A percentile compares a stretch with the other conserved stretches of the same genome.
phyloP scores from a whole-genome alignment of 2,797 vertebrate genomes.

The Chelon labrosus region DNA sequence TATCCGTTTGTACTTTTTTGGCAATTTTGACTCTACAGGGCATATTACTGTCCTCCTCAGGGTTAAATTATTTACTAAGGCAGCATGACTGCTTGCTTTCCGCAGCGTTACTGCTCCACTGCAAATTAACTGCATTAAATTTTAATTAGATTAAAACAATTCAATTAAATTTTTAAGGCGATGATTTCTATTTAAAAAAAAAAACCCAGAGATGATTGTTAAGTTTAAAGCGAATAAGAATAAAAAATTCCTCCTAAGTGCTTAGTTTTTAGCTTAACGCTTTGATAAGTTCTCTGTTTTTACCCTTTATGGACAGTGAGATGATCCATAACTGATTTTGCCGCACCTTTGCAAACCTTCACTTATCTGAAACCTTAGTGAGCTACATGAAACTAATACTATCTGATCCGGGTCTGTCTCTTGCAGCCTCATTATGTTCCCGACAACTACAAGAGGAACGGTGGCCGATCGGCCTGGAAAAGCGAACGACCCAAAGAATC shows the following conservation, averaged over 20 bases:
- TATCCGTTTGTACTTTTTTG: neutral
- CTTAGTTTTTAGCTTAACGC: neutral
- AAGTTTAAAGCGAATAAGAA: neutral
- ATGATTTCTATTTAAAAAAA: neutral
- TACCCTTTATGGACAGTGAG: neutral
- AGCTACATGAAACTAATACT: neutral
- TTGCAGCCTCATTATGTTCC: slow-evolving; percentile 97
- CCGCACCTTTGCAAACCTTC: neutral
- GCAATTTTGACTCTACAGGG: no score
- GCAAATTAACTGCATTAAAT: no score
- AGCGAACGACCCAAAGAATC: slow-evolving; percentile 90
- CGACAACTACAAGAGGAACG: slow-evolving; percentile 98
- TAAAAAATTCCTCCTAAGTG: neutral
- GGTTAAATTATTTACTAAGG: no score
- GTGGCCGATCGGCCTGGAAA: slow-evolving; percentile 97
- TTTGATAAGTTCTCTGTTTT: neutral
- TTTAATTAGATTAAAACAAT: no score
- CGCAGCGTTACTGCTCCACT: no score
- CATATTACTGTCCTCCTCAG: no score
- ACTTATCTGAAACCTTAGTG: neutral
- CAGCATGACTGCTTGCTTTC: no score
- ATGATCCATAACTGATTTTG: neutral
- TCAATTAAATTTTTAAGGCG: no score
- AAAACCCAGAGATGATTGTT: neutral
- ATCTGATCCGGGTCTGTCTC: neutral